These are phyloP conservation scores for Thunnus albacares DNA, from an alignment of 2,797 vertebrate species.

Conservation along the genomic window DNA sequence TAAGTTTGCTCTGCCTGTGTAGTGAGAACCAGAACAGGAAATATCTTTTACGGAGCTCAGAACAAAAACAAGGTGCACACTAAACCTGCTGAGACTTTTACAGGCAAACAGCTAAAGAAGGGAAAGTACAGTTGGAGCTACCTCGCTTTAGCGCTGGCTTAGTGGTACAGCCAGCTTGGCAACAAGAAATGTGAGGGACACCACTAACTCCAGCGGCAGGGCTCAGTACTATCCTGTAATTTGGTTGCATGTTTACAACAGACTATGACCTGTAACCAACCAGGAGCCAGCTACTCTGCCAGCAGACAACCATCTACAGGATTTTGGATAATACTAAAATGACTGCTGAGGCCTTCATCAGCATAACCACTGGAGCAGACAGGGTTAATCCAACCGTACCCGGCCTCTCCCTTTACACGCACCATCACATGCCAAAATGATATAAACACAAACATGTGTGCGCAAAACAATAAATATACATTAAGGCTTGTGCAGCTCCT, in stretches of 20 bases:
- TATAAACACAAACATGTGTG: constrained; percentile 68
- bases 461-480: constrained; percentile 60
- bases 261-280: constrained; percentile 75
- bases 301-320: constrained; percentile 69
- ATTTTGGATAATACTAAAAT: constrained; percentile 70
- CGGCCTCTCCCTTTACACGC: constrained; percentile 40
- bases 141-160: constrained; percentile 53
- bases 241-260: constrained; percentile 80
- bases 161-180: constrained; percentile 71
- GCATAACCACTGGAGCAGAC: constrained; percentile 59
- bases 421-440: constrained; percentile 46
- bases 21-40: constrained; percentile 61
- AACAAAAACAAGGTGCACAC: constrained; percentile 50
- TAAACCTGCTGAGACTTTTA: constrained; percentile 35
- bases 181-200: constrained; percentile 75
- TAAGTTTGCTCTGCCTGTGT: constrained; percentile 37
- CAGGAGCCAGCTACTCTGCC: constrained; percentile 64
- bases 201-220: constrained; percentile 70
- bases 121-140: constrained; percentile 45
- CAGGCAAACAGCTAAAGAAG: constrained; percentile 31
- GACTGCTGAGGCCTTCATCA: constrained; percentile 62
- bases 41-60: constrained; percentile 50
- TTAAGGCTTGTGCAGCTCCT: constrained; percentile 38
- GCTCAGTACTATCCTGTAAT: constrained; percentile 79
- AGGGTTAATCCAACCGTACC: constrained; percentile 59